Conservation (phyloP, 2,888 invertebrate genomes). For the Yponomeuta sedellus region DNA sequence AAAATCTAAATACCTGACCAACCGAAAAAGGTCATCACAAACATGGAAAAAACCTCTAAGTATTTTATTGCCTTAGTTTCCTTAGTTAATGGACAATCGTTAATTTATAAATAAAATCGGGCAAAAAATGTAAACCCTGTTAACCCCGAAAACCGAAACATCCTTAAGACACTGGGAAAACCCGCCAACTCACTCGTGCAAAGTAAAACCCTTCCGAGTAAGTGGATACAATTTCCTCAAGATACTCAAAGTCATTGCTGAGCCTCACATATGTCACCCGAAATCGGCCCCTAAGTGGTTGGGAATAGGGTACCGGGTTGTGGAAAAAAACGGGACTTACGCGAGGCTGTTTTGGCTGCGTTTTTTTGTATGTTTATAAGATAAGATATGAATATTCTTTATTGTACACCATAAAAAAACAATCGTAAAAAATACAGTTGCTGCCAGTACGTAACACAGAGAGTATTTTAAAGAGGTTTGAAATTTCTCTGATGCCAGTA, state of each 20-base stretch:
- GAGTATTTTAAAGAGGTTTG: too few species aligned
- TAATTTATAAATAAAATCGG: not conserved
- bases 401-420: too few species aligned
- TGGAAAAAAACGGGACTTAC: slow-evolving; percentile 39
- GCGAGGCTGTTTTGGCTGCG: slow-evolving; percentile 18
- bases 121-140: not conserved
- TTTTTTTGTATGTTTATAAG: not conserved
- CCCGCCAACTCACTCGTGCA: slow-evolving; percentile 52
- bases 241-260: slow-evolving; percentile 55
- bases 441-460: too few species aligned
- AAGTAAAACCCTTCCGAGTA: slow-evolving; percentile 47
- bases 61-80: not conserved
- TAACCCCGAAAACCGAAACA: not conserved
- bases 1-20: not conserved
- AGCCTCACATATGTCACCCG: slow-evolving; percentile 65
- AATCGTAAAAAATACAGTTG: too few species aligned
- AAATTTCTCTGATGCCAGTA: too few species aligned
- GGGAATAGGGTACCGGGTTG: slow-evolving; percentile 45
- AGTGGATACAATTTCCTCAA: slow-evolving; percentile 66
- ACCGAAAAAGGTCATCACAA: not conserved
- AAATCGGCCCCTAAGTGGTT: slow-evolving; percentile 47
- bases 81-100: not conserved
- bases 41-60: not conserved
- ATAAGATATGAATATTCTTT: too few species aligned
- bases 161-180: slow-evolving; percentile 30